Conservation (phyloP, 1,140 invertebrate genomes). For the Ylistrum balloti region DNA sequence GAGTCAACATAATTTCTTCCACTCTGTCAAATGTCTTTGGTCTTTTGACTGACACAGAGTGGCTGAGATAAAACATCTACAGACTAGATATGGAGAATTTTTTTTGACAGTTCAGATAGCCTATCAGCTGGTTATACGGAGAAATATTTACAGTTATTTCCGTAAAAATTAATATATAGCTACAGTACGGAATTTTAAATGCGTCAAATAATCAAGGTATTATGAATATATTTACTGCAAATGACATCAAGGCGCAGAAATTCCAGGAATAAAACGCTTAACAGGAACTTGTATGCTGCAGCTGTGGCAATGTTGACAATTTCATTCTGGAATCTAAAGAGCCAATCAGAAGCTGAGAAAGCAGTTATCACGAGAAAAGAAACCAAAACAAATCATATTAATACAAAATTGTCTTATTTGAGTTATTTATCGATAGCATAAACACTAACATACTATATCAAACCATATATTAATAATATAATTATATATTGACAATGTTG, state of each 20-base stretch:
- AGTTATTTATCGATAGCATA: too few species aligned
- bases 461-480: background rate
- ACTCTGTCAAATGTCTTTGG: too few species aligned
- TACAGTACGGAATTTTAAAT: background rate
- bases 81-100: too few species aligned
- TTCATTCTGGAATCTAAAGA: background rate
- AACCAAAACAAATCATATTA: background rate
- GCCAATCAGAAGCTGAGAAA: background rate
- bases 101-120: too few species aligned
- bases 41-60: too few species aligned
- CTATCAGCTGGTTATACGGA: too few species aligned
- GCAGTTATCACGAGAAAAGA: background rate
- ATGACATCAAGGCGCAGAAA: background rate
- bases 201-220: background rate
- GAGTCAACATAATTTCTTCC: too few species aligned
- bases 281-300: background rate
- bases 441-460: too few species aligned
- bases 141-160: too few species aligned
- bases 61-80: too few species aligned
- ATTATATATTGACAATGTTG: background rate
- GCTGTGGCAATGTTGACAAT: conserved; percentile 33
- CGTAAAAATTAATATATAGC: too few species aligned
- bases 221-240: background rate
- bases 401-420: too few species aligned
- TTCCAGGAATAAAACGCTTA: background rate